These are phyloP conservation scores for Danio jaintianensis DNA, from an alignment of 2,797 vertebrate species.

Conservation along the genomic window DNA sequence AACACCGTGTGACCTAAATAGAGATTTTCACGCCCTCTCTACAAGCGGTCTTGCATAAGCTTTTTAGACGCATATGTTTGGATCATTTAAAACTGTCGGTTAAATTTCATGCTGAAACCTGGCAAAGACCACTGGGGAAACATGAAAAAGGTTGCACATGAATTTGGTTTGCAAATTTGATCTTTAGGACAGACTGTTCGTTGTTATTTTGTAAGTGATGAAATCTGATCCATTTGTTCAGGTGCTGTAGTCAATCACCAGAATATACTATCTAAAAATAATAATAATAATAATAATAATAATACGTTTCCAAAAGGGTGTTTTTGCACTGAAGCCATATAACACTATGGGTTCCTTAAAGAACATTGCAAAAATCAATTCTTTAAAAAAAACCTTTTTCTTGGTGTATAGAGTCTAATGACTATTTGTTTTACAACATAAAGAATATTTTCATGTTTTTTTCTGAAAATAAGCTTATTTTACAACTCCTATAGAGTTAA, in stretches of 20 bases:
- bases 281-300: too few species aligned
- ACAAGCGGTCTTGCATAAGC: constrained; percentile 6
- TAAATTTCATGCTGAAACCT: constrained; percentile 54
- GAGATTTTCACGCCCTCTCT: background rate
- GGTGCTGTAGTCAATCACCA: background rate
- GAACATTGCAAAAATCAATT: too few species aligned
- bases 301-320: too few species aligned
- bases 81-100: constrained; percentile 2
- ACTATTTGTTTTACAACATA: too few species aligned
- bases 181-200: background rate
- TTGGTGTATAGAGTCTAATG: too few species aligned
- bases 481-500: too few species aligned
- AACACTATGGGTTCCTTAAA: too few species aligned
- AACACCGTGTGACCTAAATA: constrained; percentile 12
- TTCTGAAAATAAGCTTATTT: too few species aligned
- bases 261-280: background rate
- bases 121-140: background rate
- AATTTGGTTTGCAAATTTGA: background rate
- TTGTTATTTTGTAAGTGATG: background rate
- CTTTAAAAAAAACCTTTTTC: too few species aligned
- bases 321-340: too few species aligned
- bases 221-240: background rate
- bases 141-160: background rate
- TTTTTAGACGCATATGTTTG: constrained; percentile 24
- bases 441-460: too few species aligned